phyloP scores from a whole-genome alignment of 2,888 invertebrate genomes.

The Agrotis ipsilon region DNA sequence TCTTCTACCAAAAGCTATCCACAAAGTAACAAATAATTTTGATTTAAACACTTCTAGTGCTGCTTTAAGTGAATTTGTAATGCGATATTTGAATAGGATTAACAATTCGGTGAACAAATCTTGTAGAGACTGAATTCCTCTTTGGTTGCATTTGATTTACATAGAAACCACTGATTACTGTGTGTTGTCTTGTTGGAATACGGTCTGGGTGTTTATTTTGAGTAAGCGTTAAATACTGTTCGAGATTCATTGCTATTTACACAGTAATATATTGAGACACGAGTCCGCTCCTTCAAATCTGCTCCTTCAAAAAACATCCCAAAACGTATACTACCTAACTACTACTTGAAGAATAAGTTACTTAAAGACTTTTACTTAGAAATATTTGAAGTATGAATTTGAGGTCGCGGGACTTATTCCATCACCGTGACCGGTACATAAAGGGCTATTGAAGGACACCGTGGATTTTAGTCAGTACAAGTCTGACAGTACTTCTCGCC shows the following conservation, averaged over 20 bases:
- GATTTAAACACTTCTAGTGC: conserved; percentile 49
- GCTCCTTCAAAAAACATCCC: no score
- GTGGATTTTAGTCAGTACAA: no score
- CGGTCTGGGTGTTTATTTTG: neutral
- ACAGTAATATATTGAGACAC: neutral
- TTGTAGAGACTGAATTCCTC: conserved; percentile 17
- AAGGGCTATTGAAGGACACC: no score
- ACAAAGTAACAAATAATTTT: conserved; percentile 42
- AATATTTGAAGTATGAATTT: no score
- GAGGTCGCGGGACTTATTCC: no score
- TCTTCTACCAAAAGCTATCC: conserved; percentile 18
- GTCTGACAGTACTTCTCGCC: no score
- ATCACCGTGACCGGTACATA: no score
- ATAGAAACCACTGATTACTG: conserved; percentile 39
- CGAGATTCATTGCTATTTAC: neutral
- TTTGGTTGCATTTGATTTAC: conserved; percentile 46
- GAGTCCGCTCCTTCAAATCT: no score
- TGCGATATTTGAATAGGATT: conserved; percentile 66
- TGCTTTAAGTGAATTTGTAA: conserved; percentile 56
- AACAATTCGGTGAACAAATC: conserved; percentile 59
- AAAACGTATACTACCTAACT: no score
- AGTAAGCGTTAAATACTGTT: neutral
- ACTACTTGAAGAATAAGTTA: no score
- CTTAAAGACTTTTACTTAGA: no score
- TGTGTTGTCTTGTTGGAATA: conserved; percentile 3